Conservation (phyloP, 2,113 vertebrate genomes). For the Oncorhynchus mykiss region DNA sequence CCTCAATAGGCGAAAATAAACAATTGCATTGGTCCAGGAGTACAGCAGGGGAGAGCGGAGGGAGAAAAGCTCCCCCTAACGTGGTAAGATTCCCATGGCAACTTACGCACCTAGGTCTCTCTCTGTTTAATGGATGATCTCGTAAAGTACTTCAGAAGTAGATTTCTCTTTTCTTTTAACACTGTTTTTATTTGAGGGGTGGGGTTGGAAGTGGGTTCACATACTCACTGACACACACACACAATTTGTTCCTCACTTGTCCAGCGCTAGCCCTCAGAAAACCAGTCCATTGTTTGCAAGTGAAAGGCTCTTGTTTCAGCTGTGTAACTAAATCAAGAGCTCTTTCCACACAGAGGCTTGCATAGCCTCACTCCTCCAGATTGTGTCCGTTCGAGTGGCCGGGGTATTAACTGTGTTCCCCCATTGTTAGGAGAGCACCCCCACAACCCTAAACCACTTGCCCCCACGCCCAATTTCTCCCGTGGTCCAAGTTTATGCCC, state of each 20-base stretch:
- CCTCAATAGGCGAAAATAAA: conserved; percentile 77
- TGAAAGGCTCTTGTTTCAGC: conserved; percentile 69
- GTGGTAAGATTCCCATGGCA: conserved; percentile 74
- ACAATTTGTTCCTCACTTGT: conserved; percentile 67
- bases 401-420: conserved; percentile 41
- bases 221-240: conserved; percentile 32
- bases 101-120: conserved; percentile 49
- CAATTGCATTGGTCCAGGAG: conserved; percentile 72
- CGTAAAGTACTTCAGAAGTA: conserved; percentile 66
- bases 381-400: conserved; percentile 48
- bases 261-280: conserved; percentile 55
- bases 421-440: conserved; percentile 37
- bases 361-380: conserved; percentile 35
- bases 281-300: conserved; percentile 56
- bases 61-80: conserved; percentile 57
- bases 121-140: conserved; percentile 65
- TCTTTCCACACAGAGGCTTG: conserved; percentile 44
- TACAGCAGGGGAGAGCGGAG: conserved; percentile 62
- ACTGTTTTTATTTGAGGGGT: conserved; percentile 61
- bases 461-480: conserved; percentile 25
- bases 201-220: conserved; percentile 50
- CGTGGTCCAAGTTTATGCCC: conserved; percentile 27
- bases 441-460: conserved; percentile 3
- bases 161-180: conserved; percentile 61
- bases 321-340: conserved; percentile 67